Evolutionary conservation across 2,888 invertebrate species (phyloP).

Genomic region (Agonopterix heracliana): DNA sequence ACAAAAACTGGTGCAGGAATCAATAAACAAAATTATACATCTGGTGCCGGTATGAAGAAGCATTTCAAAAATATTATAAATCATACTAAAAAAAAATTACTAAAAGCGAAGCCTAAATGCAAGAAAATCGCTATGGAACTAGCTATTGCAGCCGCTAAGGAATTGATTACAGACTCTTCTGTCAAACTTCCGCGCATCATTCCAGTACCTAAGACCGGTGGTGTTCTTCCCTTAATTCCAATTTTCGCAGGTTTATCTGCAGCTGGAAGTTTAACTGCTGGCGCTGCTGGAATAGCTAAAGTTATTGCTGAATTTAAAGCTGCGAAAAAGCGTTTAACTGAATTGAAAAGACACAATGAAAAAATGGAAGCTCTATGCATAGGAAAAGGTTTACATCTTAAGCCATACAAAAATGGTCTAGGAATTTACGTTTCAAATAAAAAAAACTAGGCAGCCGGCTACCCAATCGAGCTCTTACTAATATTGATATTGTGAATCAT

Average conservation of each 20-base stretch:
- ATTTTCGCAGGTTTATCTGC: slow-evolving; percentile 36
- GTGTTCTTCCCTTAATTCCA: slow-evolving; percentile 31
- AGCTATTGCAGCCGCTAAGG: slow-evolving; percentile 7
- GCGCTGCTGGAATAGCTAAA: slow-evolving; percentile 35
- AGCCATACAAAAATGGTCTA: slow-evolving; percentile 22
- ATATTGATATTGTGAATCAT: neutral
- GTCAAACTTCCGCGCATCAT: slow-evolving; percentile 13
- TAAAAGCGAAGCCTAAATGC: neutral
- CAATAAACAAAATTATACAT: neutral
- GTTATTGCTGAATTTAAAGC: slow-evolving; percentile 22
- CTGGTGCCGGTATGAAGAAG: neutral
- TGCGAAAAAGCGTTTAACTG: slow-evolving; percentile 20
- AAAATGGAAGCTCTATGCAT: slow-evolving; percentile 38
- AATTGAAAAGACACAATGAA: slow-evolving; percentile 12
- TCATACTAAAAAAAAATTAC: no score
- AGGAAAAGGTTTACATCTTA: slow-evolving; percentile 32
- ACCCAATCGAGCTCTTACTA: slow-evolving; percentile 4
- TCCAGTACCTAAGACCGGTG: slow-evolving; percentile 33
- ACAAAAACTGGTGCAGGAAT: slow-evolving; percentile 10
- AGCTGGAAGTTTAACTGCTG: slow-evolving; percentile 30
- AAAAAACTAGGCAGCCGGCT: slow-evolving; percentile 21
- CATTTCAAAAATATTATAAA: no score
- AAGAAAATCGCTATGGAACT: slow-evolving; percentile 5
- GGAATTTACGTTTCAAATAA: slow-evolving; percentile 5
- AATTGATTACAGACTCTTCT: neutral